Percentiles rank a stretch among this genome's conserved stretches.
Conservation (phyloP, 2,888 invertebrate genomes). For the Laothoe populi region DNA sequence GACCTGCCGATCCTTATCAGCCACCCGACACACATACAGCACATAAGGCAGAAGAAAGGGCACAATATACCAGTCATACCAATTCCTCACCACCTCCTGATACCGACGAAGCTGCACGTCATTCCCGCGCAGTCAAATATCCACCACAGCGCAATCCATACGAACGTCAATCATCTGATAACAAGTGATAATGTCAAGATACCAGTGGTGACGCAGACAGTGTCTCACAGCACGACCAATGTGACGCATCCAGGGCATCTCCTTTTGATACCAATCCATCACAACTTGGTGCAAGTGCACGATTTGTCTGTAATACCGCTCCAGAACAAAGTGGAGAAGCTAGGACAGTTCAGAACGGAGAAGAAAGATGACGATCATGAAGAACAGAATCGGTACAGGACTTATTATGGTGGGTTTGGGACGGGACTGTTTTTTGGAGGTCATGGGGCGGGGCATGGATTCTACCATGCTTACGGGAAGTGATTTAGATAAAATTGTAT, state of each 20-base stretch:
- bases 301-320: constrained; percentile 73
- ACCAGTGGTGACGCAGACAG: constrained; percentile 54
- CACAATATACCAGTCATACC: constrained; percentile 56
- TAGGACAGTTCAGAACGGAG: constrained; percentile 52
- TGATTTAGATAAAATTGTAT: constrained; percentile 23
- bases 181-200: constrained; percentile 51
- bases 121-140: constrained; percentile 61
- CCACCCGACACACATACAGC: constrained; percentile 18
- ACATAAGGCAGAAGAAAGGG: constrained; percentile 50
- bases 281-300: constrained; percentile 61
- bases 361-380: constrained; percentile 56
- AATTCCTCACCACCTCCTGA: constrained; percentile 50
- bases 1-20: constrained; percentile 21
- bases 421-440: constrained; percentile 71
- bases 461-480: constrained; percentile 64
- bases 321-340: constrained; percentile 51
- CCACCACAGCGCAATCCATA: constrained; percentile 53
- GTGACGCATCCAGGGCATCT: constrained; percentile 55
- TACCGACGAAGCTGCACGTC: constrained; percentile 63
- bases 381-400: constrained; percentile 58
- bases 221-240: constrained; percentile 52
- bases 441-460: constrained; percentile 75
- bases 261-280: constrained; percentile 59
- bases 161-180: constrained; percentile 47
- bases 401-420: constrained; percentile 72